Evolutionary conservation across 2,888 invertebrate species (phyloP), one percentile per base, ranked within the genome.

Genomic region (Drosophila kuntzei): DNA sequence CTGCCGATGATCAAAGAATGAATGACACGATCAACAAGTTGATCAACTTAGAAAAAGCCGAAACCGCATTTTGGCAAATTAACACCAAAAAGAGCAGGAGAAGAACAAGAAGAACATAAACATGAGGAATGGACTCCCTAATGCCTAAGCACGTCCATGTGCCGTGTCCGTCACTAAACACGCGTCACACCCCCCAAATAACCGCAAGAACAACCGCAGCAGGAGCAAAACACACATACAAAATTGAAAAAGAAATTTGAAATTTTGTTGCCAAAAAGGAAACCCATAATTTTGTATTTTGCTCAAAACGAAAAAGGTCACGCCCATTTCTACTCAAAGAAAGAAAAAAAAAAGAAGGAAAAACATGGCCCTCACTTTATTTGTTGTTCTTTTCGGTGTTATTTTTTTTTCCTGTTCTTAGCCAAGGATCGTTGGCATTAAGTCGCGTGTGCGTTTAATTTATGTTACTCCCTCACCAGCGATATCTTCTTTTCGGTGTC

Each of bases 231-330:
- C 25, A 25, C 25, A 25, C 50, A 6, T 46, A 62, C 68, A 0
- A 82, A 81, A 67, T 62, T 64, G 53, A 67, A 63, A 60, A 66
- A 68, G 81, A 75, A 76, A 71, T 76, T 75, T 55, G 81, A 75
- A 76, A 71, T 76, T 75, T 55, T 54, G 54, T 49, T 60, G 68
- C 76, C 63, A 60, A 63, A 64, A 64, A 55, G 78, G 71, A 72
- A 84, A 86, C 83, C 83, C 89, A 84, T 84, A 84, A 84, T 84
- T 84, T 84, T 64, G 88, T 84, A 89, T 72, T 84, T 89, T 84
- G 88, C 47, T 63, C 76, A 83, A 82, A 86, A 80, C 87, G 65
- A 67, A 63, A 39, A 61, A 71, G 74, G 69, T 75, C 83, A 89
- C 83, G 83, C 89, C 83, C 83, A 65, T 53, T 71, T 70, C 63